These are phyloP conservation scores for Helostoma temminkii DNA, from an alignment of 2,797 vertebrate species.

Conservation along the genomic window DNA sequence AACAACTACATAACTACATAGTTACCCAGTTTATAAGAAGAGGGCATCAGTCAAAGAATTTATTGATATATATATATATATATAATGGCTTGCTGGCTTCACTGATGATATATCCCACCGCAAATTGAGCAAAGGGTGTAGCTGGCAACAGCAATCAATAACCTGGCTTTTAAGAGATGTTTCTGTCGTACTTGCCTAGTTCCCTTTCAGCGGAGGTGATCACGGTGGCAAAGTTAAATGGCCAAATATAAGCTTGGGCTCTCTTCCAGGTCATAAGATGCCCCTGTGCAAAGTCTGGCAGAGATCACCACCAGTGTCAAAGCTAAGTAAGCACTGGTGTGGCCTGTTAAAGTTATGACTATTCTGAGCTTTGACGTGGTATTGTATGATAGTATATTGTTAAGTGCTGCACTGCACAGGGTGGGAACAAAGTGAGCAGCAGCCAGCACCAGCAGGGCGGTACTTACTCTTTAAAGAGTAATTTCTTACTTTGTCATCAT, in stretches of 20 bases:
- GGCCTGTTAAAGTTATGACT: background rate
- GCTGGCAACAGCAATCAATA: background rate
- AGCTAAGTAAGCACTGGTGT: background rate
- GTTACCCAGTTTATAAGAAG: background rate
- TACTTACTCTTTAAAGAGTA: conserved; percentile 43
- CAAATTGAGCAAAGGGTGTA: background rate
- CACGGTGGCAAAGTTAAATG: background rate
- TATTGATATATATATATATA: conserved; percentile 7
- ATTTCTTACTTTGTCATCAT: conserved; percentile 48
- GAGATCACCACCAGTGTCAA: background rate
- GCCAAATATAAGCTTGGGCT: background rate
- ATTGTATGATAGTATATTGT: background rate
- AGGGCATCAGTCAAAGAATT: background rate
- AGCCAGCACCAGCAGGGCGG: conserved; percentile 22
- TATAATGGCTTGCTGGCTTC: background rate
- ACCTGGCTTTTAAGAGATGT: background rate
- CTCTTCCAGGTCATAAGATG: background rate
- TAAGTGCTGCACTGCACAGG: background rate
- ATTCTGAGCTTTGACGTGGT: background rate
- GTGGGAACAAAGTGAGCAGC: background rate
- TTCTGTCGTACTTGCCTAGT: background rate
- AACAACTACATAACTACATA: background rate
- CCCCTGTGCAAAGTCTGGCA: background rate
- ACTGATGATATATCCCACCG: background rate
- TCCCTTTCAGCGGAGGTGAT: background rate